Base-by-base conservation (phyloP, 2,888 invertebrate genomes). In the Cremastinae sp. region DNA sequence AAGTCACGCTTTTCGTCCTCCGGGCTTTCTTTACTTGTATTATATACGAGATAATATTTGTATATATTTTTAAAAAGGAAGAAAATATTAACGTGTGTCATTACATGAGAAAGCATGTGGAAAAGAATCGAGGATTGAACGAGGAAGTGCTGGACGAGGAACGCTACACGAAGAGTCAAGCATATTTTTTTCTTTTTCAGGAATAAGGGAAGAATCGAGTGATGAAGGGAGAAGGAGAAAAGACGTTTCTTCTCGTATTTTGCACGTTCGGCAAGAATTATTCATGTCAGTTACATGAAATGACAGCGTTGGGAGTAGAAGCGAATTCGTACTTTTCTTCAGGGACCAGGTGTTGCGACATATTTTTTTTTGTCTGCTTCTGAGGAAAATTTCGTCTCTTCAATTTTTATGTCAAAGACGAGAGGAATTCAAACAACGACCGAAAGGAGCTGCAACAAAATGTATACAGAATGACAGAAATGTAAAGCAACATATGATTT, bases 201-300 rank as follows among this genome's bases (percentile, higher is more conserved):
- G 14, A 37, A 35, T 22, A 14, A 62, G 28, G n/a, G 9, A 9
- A 35, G 4, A 7, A 14, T 4, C 28, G 8, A 3, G 22, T n/a
- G 45, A 20, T 22, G 20, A 70, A 20, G 9, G n/a, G 28, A 35
- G n/a, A 41, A 56, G 28, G 49, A 47, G 37, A 5, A 28, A 28
- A 28, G 2, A 3, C 28, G 2, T 28, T 58, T 65, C 37, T 58
- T 72, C 28, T 43, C 39, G 28, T 45, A 7, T 47, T 18, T 68
- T 61, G 47, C 47, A 56, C 39, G 20, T 39, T 62, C 49, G 9
- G 49, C 28, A 41, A 62, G 49, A 74, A 68, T 56, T 47, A 41
- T 41, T n/a, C 35, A n/a, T 51, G 64, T 49, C 56, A 35, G 35
- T 47, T 62, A 64, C 18, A 22, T 20, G n/a, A 64, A 47, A 49